Base-by-base conservation (phyloP, 2,888 invertebrate genomes). In the Habroteleia sp. region DNA sequence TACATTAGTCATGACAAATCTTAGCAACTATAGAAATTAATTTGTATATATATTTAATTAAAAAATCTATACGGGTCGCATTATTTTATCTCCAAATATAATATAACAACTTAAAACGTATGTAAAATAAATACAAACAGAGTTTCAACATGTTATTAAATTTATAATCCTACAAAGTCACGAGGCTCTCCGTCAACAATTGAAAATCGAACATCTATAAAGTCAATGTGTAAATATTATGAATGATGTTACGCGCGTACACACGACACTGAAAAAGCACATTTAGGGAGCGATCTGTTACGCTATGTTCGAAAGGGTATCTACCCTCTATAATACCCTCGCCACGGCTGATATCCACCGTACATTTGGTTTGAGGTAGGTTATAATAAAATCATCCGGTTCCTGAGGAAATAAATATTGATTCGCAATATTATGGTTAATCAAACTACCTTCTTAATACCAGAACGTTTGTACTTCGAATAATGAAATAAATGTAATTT, bases 261-360 rank as follows among this genome's bases (percentile, higher is more conserved):
- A 39, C 54, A 52, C 44, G 56, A 66, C 62, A 42, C 46, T 66
- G 60, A 68, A 62, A 52, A 60, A 46, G 60, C 25, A 37, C 7
- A 62, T 62, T 60, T 54, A 62, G 66, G 66, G 74, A 62, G 60
- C 54, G 74, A 68, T 74, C 54, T 62, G 39, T 65, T 72, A 65
- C 56, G 23, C 25, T 48, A 56, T 62, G 37, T 56, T 62, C 25
- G 33, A 62, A 62, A 44, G 23, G 48, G 37, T 60, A 37, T 31
- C 25, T 13, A 73, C 73, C 73, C 73, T 73, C 42, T 50, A 41
- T 60, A 73, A 52, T 73, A 73, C 65, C 52, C 58, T 65, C 60
- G 14, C 44, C 17, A 52, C 10, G 68, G 74, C 25, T 58, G 54
- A 60, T 74, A 74, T 74, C 29, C 62, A 44, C 8, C 41, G 46